Evolutionary conservation across 64 coral and sea anemone genomes (phyloP), one percentile per base, ranked within the genome.

Genomic region (Porites australiensis): DNA sequence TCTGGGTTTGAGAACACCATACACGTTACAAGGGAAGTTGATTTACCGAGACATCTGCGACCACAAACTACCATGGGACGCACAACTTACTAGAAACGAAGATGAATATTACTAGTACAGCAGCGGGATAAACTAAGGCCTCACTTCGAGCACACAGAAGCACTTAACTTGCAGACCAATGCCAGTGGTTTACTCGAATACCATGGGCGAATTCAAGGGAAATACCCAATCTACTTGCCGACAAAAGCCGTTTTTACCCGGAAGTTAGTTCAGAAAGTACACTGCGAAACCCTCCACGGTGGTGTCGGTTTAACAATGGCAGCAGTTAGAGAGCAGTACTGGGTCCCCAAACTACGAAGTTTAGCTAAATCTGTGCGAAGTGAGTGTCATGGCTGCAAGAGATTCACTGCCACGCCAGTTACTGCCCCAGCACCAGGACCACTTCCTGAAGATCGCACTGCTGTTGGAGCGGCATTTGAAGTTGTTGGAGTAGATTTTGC

Each of bases 231-330:
- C 19, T 94, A 88, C 64, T 44, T 85, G 45, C 87, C 87, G 6
- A 71, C 27, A 20, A 82, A 27, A 51, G 79, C 66, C 5, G 48
- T 66, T 50, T 45, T 94, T 44, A 63, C 92, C 6, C 18, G 15
- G 18, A 79, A 87, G 16, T n/a, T 94, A 2, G 68, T 53, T 0
- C 47, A 73, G 19, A 50, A 88, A 46, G 86, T 87, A 4, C 86
- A 94, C 47, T 3, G 50, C 53, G 48, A 89, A 22, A 76, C 77
- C 5, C 54, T 89, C 43, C 84, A 88, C 79, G 64, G 75, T n/a
- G 84, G 76, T 27, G 82, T 93, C 2, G 22, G 74, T 20, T 16
- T 68, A n/a, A 93, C 83, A 0, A 93, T 93, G 91, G 83, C 75
- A 50, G 55, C 86, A 69, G 84, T 88, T 0, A 13, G 91, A 70